Base-by-base conservation (phyloP, 1,140 invertebrate genomes). In the Melanaphis sacchari region DNA sequence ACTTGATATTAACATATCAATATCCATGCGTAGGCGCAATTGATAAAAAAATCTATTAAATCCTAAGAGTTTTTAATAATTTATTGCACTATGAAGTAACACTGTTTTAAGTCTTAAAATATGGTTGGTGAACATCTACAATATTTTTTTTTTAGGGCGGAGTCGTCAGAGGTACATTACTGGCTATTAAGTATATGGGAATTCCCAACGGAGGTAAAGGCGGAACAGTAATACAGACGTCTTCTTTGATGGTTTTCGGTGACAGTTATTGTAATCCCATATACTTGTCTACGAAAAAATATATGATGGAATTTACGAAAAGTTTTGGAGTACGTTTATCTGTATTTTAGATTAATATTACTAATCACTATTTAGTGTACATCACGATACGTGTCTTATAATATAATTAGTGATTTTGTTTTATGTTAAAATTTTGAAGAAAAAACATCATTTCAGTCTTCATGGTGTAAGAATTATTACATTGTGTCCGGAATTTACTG, bases 231-330 rank as follows among this genome's bases (percentile, higher is more conserved):
- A 94, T 95, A 2, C 95, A 95, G 52, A 94, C 95, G 40, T 94
- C 95, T 1, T 95, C 95, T 0, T 93, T 95, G 93, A 46, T 94
- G 66, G 43, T 26, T 46, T 82, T 24, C 31, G 7, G n/a, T 8
- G 43, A 82, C 41, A 21, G 9, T 91, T 94, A 95, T 95, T 41
- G 94, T 95, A 89, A 94, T 95, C 96, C 96, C 2, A 94, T 95
- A 5, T 96, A 96, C 94, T 94, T 94, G 9, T 95, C 95, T 38
- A 95, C 95, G 18, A 96, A 96, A 94, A 95, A 95, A 91, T 95
- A 95, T 54, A 95, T 96, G 24, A 94, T 96, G 40, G 95, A 95
- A 76, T 95, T 95, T 93, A 96, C 95, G 43, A 94, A 94, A 82
- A 95, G 95, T 21, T 94, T 95, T 84, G 95, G 94, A 43, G 94